A percentile compares a stretch with the other conserved stretches of the same genome.
phyloP scores from a whole-genome alignment of 1,140 invertebrate genomes.

The Drosophila tsacasi region DNA sequence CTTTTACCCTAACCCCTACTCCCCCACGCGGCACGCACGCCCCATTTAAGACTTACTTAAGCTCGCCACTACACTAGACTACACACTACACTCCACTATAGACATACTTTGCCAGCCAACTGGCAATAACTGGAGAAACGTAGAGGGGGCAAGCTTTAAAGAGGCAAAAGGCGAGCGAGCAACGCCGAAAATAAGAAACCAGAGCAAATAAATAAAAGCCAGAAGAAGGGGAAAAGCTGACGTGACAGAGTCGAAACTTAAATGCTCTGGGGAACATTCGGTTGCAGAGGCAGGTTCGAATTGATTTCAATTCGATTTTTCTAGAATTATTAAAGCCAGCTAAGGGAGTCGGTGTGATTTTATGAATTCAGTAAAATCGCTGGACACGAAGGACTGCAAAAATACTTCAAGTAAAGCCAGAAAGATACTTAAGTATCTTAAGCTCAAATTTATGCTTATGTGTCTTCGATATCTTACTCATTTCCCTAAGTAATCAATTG shows the following conservation, averaged over 20 bases:
- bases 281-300: constrained; percentile 1
- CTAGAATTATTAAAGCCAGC: neutral
- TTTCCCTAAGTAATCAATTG: constrained; percentile 13
- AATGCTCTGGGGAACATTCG: constrained; percentile 34
- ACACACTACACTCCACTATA: constrained; percentile 1
- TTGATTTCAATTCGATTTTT: constrained; percentile 6
- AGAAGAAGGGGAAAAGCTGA: constrained; percentile 16
- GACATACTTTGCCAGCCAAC: neutral
- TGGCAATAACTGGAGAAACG: neutral
- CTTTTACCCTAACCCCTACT: neutral
- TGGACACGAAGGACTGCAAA: neutral
- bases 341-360: neutral
- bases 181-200: constrained; percentile 51
- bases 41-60: constrained; percentile 49
- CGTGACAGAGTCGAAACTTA: constrained; percentile 33
- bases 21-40: constrained; percentile 26
- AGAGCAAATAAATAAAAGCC: constrained; percentile 52
- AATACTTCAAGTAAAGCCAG: too few relatives aligned
- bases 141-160: constrained; percentile 33
- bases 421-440: neutral
- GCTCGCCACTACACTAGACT: constrained; percentile 22
- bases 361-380: neutral
- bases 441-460: constrained; percentile 6
- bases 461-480: constrained; percentile 1
- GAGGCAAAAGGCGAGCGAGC: constrained; percentile 21